Conservation (phyloP, 2,888 invertebrate species). For the Erebia palarica region DNA sequence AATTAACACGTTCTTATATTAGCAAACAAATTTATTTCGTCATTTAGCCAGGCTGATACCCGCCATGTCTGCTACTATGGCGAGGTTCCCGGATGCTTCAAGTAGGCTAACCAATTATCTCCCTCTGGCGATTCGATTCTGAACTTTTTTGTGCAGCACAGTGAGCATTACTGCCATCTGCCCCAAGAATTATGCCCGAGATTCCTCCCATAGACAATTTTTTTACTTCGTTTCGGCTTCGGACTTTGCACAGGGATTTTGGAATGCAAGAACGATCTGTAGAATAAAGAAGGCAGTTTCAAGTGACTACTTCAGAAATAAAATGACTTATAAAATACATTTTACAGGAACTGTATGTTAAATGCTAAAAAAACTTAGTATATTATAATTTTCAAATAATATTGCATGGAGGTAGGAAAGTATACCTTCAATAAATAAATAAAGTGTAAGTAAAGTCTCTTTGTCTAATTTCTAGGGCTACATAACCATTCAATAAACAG, state of each 20-base stretch:
- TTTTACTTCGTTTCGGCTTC: constrained; percentile 22
- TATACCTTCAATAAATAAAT: too few relatives aligned
- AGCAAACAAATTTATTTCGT: constrained; percentile 84
- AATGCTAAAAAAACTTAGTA: too few relatives aligned
- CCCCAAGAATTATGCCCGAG: constrained; percentile 59
- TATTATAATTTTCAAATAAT: too few relatives aligned
- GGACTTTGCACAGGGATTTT: too few relatives aligned
- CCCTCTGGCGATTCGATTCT: constrained; percentile 68
- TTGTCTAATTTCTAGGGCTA: too few relatives aligned
- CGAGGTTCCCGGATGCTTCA: constrained; percentile 86
- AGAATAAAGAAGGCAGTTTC: neutral
- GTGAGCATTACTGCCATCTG: constrained; percentile 57
- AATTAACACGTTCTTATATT: constrained; percentile 81
- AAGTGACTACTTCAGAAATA: too few relatives aligned
- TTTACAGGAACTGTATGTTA: too few relatives aligned
- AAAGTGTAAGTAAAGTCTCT: too few relatives aligned
- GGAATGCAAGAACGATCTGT: neutral
- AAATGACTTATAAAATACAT: too few relatives aligned
- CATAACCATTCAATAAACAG: too few relatives aligned
- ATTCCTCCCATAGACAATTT: constrained; percentile 39
- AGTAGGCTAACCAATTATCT: constrained; percentile 80
- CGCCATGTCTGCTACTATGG: constrained; percentile 93
- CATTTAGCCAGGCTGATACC: constrained; percentile 86
- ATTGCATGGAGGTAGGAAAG: too few relatives aligned
- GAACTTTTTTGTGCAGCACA: constrained; percentile 58